phyloP scores from a whole-genome alignment of 2,113 vertebrate genomes.

The Lamprologus speciosus region DNA sequence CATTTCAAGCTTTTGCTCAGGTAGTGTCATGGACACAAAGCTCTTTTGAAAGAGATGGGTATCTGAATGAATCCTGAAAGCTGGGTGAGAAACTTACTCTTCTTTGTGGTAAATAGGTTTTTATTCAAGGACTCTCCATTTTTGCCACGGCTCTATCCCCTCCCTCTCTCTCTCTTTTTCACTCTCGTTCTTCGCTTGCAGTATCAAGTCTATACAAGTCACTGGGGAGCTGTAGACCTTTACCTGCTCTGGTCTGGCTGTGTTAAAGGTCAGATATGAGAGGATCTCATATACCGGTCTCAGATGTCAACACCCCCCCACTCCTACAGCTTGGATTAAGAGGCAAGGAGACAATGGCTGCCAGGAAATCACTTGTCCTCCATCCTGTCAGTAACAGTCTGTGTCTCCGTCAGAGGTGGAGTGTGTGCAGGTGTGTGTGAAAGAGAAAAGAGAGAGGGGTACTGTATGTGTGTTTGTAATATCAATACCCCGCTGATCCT shows the following conservation, averaged over 20 bases:
- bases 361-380: constrained; percentile 40
- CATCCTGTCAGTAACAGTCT: constrained; percentile 34
- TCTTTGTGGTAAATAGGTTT: constrained; percentile 1
- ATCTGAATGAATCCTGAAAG: constrained; percentile 16
- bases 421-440: not conserved
- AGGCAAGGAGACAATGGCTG: constrained; percentile 37
- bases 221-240: constrained; percentile 57
- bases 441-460: not conserved
- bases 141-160: not conserved
- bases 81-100: not conserved
- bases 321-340: constrained; percentile 17
- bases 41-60: not conserved
- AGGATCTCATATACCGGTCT: constrained; percentile 30
- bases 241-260: constrained; percentile 47
- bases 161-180: not conserved
- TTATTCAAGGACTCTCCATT: constrained; percentile 13
- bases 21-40: not conserved
- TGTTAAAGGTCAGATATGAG: constrained; percentile 63
- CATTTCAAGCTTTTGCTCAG: not conserved
- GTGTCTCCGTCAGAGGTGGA: constrained; percentile 12
- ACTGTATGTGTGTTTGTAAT: constrained; percentile 12
- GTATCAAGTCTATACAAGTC: constrained; percentile 23
- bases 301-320: constrained; percentile 35
- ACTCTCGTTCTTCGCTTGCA: not conserved
- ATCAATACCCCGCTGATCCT: constrained; percentile 48